phyloP scores from a whole-genome alignment of 2,888 invertebrate species.

The Julus scandinavius region DNA sequence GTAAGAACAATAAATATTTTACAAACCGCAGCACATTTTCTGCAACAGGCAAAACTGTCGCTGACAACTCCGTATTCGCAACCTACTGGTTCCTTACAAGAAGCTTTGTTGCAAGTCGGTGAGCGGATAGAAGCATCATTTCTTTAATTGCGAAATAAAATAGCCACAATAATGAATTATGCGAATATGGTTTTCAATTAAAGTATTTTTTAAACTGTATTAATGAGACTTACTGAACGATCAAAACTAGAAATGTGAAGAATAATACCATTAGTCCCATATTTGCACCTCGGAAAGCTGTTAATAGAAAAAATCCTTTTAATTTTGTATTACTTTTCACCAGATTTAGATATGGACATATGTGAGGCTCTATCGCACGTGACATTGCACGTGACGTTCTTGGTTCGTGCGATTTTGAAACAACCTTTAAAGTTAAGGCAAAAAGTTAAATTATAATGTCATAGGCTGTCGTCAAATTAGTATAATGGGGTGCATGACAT shows the following conservation, averaged over 20 bases:
- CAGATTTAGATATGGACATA: too few relatives aligned
- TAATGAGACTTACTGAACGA: neutral
- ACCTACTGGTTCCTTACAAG: neutral
- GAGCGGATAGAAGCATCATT: neutral
- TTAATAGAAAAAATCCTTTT: neutral
- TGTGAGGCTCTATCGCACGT: too few relatives aligned
- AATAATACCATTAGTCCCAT: neutral
- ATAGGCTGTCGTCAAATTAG: too few relatives aligned
- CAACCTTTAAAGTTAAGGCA: too few relatives aligned
- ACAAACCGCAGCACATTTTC: constrained; percentile 4
- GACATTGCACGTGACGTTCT: too few relatives aligned
- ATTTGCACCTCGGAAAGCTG: neutral
- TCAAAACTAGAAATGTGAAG: neutral
- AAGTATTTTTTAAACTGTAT: neutral
- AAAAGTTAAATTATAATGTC: too few relatives aligned
- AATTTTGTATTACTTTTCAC: too few relatives aligned
- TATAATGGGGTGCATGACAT: too few relatives aligned
- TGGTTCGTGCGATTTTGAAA: too few relatives aligned
- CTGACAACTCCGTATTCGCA: neutral
- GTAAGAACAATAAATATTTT: neutral
- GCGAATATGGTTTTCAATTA: neutral
- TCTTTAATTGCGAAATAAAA: neutral
- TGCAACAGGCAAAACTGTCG: neutral
- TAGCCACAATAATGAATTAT: neutral
- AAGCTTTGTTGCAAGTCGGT: constrained; percentile 7